Evolutionary conservation across 2,888 invertebrate species (phyloP), one percentile per base, ranked within the genome.

Genomic region (Phytoseiulus persimilis): DNA sequence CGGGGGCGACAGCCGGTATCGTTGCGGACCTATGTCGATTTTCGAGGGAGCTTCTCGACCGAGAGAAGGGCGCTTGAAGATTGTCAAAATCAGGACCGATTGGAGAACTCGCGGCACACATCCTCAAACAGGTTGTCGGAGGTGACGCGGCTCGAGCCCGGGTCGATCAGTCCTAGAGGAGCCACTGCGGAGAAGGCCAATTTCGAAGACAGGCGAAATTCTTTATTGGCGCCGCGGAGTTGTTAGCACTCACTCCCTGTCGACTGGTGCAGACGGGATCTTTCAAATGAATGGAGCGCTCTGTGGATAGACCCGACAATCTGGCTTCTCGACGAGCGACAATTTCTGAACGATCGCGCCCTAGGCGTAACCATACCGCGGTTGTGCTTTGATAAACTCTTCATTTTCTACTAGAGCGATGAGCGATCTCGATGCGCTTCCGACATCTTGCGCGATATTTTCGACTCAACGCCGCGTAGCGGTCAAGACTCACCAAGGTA

Each of bases 401-500:
- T n/a, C n/a, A n/a, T n/a, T n/a, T n/a, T n/a, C n/a, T n/a, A n/a
- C n/a, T n/a, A n/a, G n/a, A n/a, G n/a, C n/a, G n/a, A n/a, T n/a
- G n/a, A n/a, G n/a, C n/a, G n/a, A n/a, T n/a, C n/a, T n/a, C n/a
- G n/a, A n/a, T n/a, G n/a, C n/a, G n/a, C n/a, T n/a, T n/a, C n/a
- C n/a, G n/a, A n/a, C n/a, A n/a, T n/a, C n/a, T n/a, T n/a, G n/a
- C n/a, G n/a, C n/a, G n/a, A n/a, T n/a, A n/a, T n/a, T n/a, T n/a
- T n/a, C n/a, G n/a, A n/a, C n/a, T n/a, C n/a, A n/a, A n/a, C n/a
- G n/a, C n/a, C n/a, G n/a, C n/a, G n/a, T 39, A 39, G 39, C 5
- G 9, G 39, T 6, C 9, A 9, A 39, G n/a, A 87, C 87, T 87
- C 9, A 87, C 87, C 87, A 87, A 31, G 32, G 84, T 84, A 84